These are phyloP conservation scores for Carterocephalus palaemon DNA, from an alignment of 2,888 invertebrate genomes.

Conservation along the genomic window DNA sequence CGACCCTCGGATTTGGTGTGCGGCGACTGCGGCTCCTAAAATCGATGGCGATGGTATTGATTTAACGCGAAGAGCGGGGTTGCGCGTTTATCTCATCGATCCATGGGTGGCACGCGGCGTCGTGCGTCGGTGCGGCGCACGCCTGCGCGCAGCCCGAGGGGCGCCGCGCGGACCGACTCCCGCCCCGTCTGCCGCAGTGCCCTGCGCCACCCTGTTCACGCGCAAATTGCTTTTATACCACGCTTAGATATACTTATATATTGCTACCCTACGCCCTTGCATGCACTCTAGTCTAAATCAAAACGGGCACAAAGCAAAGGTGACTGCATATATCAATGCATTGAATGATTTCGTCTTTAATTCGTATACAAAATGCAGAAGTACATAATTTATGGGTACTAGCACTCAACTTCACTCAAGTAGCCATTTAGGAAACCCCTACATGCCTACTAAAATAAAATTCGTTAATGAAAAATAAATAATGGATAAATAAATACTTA, in stretches of 20 bases:
- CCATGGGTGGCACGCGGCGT: constrained; percentile 54
- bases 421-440: no score
- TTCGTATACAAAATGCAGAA: no score
- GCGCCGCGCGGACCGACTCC: constrained; percentile 38
- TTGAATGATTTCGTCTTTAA: no score
- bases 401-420: no score
- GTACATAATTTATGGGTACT: no score
- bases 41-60: constrained; percentile 88
- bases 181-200: constrained; percentile 47
- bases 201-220: constrained; percentile 64
- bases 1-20: constrained; percentile 70
- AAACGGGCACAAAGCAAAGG: constrained; percentile 4
- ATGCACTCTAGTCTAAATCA: constrained; percentile 12
- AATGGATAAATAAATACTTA: no score
- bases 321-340: no score
- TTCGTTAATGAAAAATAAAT: no score
- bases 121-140: constrained; percentile 34
- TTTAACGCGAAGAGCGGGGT: constrained; percentile 83
- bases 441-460: no score
- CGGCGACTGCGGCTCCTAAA: constrained; percentile 82
- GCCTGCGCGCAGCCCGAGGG: constrained; percentile 40
- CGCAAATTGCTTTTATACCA: constrained; percentile 48
- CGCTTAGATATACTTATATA: constrained; percentile 1
- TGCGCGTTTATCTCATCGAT: constrained; percentile 89
- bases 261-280: constrained; percentile 21